Base-by-base conservation (phyloP, 2,888 invertebrate species). In the Tetropium fuscum region DNA sequence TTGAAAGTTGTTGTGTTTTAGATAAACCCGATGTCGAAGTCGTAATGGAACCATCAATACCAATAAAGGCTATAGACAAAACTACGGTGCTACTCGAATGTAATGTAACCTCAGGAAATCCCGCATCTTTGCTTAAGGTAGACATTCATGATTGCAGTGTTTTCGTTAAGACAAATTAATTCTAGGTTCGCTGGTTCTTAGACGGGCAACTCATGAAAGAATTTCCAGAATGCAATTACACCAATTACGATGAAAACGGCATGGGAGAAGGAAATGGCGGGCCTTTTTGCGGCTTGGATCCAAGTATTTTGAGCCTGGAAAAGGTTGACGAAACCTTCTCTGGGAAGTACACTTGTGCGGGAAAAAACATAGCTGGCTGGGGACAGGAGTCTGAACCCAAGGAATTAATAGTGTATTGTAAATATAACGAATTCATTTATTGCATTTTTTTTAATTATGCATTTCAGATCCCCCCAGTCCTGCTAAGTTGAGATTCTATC, bases 281-380 rank as follows among this genome's bases (percentile, higher is more conserved):
- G 15, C 84, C 90, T 8, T 89, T 94, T 75, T 94, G 94, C 78
- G 92, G 92, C 80, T 89, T 94, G 73, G 94, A 95, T 78, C 94
- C 94, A 0, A 93, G 92, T 68, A 91, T 93, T 83, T 84, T 96
- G 74, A 84, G 94, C 22, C 86, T 96, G 19, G 92, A 94, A 73
- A 90, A 90, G 68, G 93, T 96, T n/a, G 91, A 90, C 2, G 89
- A 94, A 77, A 90, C 90, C 54, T 95, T 96, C 81, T 93, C 95
- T 73, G 97, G 96, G 18, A 96, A 96, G 83, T 97, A 96, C 83
- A 93, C 95, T 0, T 97, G 97, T 79, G 90, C 91, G 74, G 97
- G 96, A 10, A 90, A 88, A 80, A 97, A 96, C 82, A 87, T 88
- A 8, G 95, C 95, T 6, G 95, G 94, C 5, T 95, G 95, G 93